Evolutionary conservation across 2,113 vertebrate species (phyloP).

Genomic region (Catagonus wagneri): DNA sequence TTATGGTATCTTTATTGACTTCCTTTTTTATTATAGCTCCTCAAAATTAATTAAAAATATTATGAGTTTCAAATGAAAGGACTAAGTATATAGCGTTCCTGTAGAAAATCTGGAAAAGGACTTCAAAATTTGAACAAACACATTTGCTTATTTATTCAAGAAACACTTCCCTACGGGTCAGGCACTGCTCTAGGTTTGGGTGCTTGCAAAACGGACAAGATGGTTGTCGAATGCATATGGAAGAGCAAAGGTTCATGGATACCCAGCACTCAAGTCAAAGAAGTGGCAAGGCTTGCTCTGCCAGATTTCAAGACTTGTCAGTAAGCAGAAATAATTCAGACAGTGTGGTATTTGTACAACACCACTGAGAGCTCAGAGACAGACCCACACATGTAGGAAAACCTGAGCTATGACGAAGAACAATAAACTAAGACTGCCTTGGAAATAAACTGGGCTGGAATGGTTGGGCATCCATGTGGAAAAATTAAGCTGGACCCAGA

Average conservation of each 20-base stretch:
- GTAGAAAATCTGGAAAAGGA: not conserved
- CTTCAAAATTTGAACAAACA: not conserved
- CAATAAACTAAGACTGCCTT: not conserved
- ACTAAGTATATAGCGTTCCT: not conserved
- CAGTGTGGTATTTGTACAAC: not conserved
- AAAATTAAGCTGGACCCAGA: no score
- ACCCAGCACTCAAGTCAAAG: not conserved
- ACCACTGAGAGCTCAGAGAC: not conserved
- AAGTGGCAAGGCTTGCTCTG: not conserved
- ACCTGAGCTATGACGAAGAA: not conserved
- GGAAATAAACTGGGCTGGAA: no score
- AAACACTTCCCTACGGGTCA: no score
- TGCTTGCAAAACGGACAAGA: accelerated
- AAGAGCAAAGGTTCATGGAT: not conserved
- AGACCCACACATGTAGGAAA: not conserved
- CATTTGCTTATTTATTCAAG: not conserved
- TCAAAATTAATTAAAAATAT: conserved; percentile 14
- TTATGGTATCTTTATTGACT: not conserved
- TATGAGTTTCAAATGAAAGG: not conserved
- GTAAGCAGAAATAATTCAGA: not conserved
- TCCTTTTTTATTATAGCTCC: not conserved
- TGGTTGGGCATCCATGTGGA: no score
- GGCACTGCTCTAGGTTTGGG: not conserved
- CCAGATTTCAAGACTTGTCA: no score
- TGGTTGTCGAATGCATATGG: not conserved